Evolutionary conservation across 2,797 vertebrate species (phyloP), one percentile per base, ranked within the genome.

Genomic region (Hypotaenidia okinawae): DNA sequence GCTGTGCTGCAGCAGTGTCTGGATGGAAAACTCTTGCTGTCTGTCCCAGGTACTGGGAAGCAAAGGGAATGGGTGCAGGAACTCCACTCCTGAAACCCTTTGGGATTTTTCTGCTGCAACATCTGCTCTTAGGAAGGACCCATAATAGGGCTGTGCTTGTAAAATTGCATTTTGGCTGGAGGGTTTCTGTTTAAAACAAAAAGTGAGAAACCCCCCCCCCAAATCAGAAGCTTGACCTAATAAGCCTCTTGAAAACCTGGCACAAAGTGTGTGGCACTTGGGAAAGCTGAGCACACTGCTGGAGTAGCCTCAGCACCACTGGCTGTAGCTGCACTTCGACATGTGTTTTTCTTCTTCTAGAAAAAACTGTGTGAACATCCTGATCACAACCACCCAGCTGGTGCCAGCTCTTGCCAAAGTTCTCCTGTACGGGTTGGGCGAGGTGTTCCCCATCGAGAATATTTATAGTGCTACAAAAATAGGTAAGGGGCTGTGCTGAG

Each of bases 391-490:
- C 84, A 99, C 99, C 47, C 99, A 99, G 77, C 98, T 99, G 96
- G 99, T 99, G 93, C 99, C 99, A 47, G 99, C 99, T 72, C 98
- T 99, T 97, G 99, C 99, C 74, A 99, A 99, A 95, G 99, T 99
- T 96, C 98, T 99, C 78, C 98, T 99, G 7, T 99, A 99, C 52
- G 99, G 99, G 68, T 96, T 99, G 92, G 99, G 99, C 83, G 98
- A 99, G 41, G 98, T 99, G 90, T 99, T 99, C 97, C 99, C 99
- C 84, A 98, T 99, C 25, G 99, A 99, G 97, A 99, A 99, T 97
- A 99, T 99, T 98, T 99, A 99, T 97, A 99, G 99, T 57, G 99
- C 99, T 96, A 99, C 99, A 82, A 99, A 99, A 98, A 99, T 99
- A 97, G 99, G 99, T 99, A 97, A 96, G 94, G 52, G 16, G 2